Evolutionary conservation across 2,888 invertebrate genomes (phyloP), one percentile per base, ranked within the genome.

Genomic region (Conops quadrifasciatus): DNA sequence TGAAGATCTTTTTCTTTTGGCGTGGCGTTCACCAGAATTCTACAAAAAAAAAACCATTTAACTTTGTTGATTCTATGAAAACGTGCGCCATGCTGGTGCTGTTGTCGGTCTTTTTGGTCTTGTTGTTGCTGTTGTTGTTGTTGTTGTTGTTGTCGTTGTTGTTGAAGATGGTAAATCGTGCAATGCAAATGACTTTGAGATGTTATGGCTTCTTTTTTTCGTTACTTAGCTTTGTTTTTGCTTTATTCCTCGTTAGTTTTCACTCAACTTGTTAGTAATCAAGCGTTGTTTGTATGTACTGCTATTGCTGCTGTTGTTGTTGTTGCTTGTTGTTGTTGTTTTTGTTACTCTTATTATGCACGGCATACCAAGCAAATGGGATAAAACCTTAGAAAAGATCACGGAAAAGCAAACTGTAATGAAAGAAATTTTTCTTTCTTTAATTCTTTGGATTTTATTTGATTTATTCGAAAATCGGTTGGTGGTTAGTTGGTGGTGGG

Each of bases 161-260:
- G 1, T 49, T 49, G 2, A 49, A n/a, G 16, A n/a, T 81, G 80
- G 80, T 82, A 80, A 81, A 78, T 81, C 81, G 81, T 81, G 81
- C 81, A 79, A 81, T 81, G 81, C 82, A 81, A 81, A 81, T 81
- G 82, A 81, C 80, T 67, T 45, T 2, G n/a, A 19, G 60, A 36
- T 16, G n/a, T 19, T 19, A 11, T 36, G 11, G 11, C n/a, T 30
- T n/a, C n/a, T 2, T 9, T 15, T 28, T 16, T 1, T 9, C 24
- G 13, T 15, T 1, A 9, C 2, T 59, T 24, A 2, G 15, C 24
- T 24, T 28, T 4, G 1, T 24, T 28, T 28, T 30, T 15, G 16
- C 26, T 28, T 16, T 30, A 5, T 51, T 16, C 7, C 19, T 60
- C 2, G 19, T 43, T 43, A 60, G 60, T 13, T 60, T 60, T 60